Evolutionary conservation across 2,797 vertebrate species (phyloP), one percentile per base, ranked within the genome.

Genomic region (Sciaenops ocellatus): DNA sequence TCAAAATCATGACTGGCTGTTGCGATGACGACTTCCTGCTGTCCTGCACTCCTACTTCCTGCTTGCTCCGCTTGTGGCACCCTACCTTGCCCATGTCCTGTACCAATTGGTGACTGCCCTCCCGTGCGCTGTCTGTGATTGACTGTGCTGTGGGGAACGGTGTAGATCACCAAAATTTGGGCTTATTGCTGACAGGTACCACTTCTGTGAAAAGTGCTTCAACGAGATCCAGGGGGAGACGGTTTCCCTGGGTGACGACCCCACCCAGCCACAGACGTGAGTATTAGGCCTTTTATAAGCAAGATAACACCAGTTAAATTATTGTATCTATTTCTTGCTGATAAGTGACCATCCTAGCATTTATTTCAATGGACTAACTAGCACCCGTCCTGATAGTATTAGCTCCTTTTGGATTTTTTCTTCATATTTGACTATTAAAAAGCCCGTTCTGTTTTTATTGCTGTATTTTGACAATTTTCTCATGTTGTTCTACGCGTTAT

Each of bases 181-280:
- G 96, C 97, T 98, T 99, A 89, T 99, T 96, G 97, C 98, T 97
- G 94, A 98, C 98, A 99, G 98, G 98, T 99, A 99, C 97, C 98
- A 99, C 97, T 99, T 98, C 96, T 99, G 98, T 88, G 98, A 99
- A 95, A 99, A 99, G 96, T 99, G 98, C 95, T 99, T 99, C 96
- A 99, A 99, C 93, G 98, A 99, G 96, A 99, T 99, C 96, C 98
- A 99, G 95, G 98, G 98, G 89, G 98, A 99, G 94, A 98, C 95
- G 76, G 96, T 99, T 94, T 98, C 98, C 94, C 96, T 99, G 94
- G 98, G 98, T 78, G 98, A 99, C 65, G 98, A 99, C 93, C 98
- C 98, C 93, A 97, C 98, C 80, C 98, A 99, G 92, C 97, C 98
- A 70, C 98, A 99, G 94, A 97, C 98, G 98, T 99, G 94, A 99